Conservation (phyloP, 2,888 invertebrate species). For the Homarus gammarus region DNA sequence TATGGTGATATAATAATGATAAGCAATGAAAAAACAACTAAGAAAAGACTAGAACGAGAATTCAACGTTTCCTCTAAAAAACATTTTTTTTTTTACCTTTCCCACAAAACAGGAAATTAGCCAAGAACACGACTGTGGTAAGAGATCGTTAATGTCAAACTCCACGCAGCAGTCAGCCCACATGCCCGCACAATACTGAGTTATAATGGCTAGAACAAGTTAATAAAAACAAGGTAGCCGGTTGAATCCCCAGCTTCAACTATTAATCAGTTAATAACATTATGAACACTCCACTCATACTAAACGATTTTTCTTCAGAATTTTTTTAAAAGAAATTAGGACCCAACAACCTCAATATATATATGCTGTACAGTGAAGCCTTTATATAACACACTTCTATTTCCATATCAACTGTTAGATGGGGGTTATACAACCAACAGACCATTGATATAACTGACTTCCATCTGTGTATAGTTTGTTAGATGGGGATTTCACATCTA, state of each 20-base stretch:
- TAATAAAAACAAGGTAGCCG: neutral
- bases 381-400: too few species aligned
- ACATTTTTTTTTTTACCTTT: neutral
- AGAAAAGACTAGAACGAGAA: neutral
- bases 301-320: slow-evolving; percentile 46
- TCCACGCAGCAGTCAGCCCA: neutral
- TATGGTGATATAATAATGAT: neutral
- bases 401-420: too few species aligned
- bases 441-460: too few species aligned
- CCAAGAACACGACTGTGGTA: slow-evolving; percentile 7
- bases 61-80: neutral
- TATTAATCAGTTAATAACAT: slow-evolving; percentile 38
- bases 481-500: too few species aligned
- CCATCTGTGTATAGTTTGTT: too few species aligned
- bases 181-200: slow-evolving; percentile 13
- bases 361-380: too few species aligned
- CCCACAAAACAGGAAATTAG: neutral
- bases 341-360: too few species aligned
- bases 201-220: slow-evolving; percentile 18
- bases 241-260: neutral
- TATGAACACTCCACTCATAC: slow-evolving; percentile 54
- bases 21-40: neutral
- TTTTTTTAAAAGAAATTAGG: too few species aligned
- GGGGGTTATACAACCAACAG: too few species aligned
- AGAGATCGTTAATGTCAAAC: neutral